Percentiles rank a stretch among this genome's conserved stretches.
These are phyloP conservation scores for Schizothorax lantsangensis DNA, from an alignment of 2,797 vertebrate genomes.

Conservation along the genomic window DNA sequence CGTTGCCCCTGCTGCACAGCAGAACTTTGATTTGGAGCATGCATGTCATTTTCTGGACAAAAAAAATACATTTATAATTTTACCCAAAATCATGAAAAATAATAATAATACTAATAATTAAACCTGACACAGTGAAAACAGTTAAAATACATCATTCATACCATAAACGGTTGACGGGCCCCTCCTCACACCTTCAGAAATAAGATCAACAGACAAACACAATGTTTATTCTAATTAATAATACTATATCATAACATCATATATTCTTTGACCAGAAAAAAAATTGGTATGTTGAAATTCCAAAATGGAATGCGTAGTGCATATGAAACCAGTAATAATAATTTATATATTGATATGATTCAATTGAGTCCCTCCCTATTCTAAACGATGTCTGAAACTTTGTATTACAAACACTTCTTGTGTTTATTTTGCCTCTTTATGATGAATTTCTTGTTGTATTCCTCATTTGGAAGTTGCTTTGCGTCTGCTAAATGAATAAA, in stretches of 20 bases:
- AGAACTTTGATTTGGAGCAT: constrained; percentile 24
- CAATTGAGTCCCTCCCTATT: too few species aligned
- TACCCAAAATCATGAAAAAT: neutral
- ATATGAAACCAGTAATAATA: neutral
- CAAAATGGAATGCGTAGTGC: neutral
- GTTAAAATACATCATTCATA: constrained; percentile 25
- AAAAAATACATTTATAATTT: neutral
- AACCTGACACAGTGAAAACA: neutral
- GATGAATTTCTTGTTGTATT: too few species aligned
- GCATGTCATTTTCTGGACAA: constrained; percentile 59
- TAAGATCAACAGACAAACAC: neutral
- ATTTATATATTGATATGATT: too few species aligned
- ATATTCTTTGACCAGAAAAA: neutral
- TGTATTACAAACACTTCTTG: too few species aligned
- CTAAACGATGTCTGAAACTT: too few species aligned
- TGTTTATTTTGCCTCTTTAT: too few species aligned
- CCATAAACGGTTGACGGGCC: constrained; percentile 56
- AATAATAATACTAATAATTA: neutral
- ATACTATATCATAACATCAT: neutral
- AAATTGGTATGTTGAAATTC: neutral
- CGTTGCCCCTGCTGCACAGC: neutral
- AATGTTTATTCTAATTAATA: neutral
- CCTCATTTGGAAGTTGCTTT: too few species aligned
- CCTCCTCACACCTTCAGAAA: constrained; percentile 39
- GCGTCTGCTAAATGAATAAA: too few species aligned